These are phyloP conservation scores for Lateolabrax maculatus DNA, from an alignment of 2,797 vertebrate genomes.

Conservation along the genomic window DNA sequence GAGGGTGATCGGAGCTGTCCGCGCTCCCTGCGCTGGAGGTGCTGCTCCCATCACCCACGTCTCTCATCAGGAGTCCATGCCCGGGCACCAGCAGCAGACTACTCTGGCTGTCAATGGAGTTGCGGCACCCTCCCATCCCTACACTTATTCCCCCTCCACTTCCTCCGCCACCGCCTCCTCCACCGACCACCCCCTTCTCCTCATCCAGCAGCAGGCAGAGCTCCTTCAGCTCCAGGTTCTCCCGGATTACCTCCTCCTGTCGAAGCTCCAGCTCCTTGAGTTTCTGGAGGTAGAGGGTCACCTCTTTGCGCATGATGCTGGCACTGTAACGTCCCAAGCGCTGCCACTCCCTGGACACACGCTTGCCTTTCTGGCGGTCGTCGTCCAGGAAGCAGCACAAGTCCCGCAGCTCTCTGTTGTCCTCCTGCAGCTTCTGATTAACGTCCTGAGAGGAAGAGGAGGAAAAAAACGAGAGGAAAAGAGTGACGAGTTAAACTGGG, in stretches of 20 bases:
- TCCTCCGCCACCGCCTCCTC: conserved; percentile 56
- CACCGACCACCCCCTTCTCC: conserved; percentile 86
- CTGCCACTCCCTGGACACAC: conserved; percentile 97
- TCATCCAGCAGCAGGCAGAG: conserved; percentile 95
- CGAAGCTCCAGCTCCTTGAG: conserved; percentile 95
- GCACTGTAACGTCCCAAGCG: conserved; percentile 94
- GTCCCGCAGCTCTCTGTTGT: conserved; percentile 97
- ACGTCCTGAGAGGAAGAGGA: conserved; percentile 87
- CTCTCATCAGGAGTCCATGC: conserved; percentile 89
- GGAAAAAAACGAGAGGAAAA: not conserved
- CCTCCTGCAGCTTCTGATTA: conserved; percentile 98
- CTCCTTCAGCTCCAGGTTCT: conserved; percentile 97
- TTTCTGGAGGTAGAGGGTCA: conserved; percentile 95
- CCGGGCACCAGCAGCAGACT: conserved; percentile 92
- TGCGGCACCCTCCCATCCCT: conserved; percentile 89
- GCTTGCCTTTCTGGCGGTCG: conserved; percentile 97
- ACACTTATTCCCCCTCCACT: conserved; percentile 48
- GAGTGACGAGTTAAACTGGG: conserved; percentile 8
- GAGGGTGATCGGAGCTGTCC: conserved; percentile 92
- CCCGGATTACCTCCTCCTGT: conserved; percentile 95
- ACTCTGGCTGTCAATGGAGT: conserved; percentile 96
- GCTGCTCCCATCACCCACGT: conserved; percentile 96
- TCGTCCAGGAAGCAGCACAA: conserved; percentile 98
- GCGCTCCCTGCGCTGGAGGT: conserved; percentile 96
- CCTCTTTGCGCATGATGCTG: conserved; percentile 97